Evolutionary conservation across 2,888 invertebrate genomes (phyloP).

Genomic region (Malthinus seriepunctatus): DNA sequence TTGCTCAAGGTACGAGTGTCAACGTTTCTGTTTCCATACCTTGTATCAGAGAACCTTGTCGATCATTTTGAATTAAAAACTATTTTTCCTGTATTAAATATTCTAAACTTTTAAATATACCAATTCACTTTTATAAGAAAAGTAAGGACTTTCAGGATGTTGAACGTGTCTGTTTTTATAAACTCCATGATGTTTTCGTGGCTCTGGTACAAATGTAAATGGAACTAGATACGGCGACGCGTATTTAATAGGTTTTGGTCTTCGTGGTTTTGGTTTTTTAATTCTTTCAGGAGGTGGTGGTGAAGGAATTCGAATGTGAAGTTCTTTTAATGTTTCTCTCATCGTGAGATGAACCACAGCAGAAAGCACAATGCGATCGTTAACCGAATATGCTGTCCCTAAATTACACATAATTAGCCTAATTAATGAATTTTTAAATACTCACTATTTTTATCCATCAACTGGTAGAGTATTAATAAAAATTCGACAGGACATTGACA

Average conservation of each 20-base stretch:
- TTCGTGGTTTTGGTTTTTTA: conserved; percentile 17
- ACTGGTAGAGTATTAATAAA: conserved; percentile 48
- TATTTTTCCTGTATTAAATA: too few species aligned
- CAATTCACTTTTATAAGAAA: conserved; percentile 42
- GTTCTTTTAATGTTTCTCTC: conserved; percentile 46
- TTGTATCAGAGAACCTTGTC: too few species aligned
- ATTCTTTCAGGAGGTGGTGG: conserved; percentile 40
- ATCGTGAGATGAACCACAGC: conserved; percentile 50
- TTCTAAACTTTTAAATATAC: too few species aligned
- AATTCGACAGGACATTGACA: conserved; percentile 49
- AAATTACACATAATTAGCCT: background rate
- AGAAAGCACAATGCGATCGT: conserved; percentile 51
- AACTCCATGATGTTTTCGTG: conserved; percentile 39
- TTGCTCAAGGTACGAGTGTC: too few species aligned
- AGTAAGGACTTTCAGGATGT: conserved; percentile 47
- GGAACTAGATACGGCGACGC: conserved; percentile 48
- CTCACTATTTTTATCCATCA: conserved; percentile 45
- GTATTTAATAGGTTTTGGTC: conserved; percentile 30
- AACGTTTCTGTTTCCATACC: too few species aligned
- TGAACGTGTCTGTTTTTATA: conserved; percentile 44
- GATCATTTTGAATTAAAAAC: too few species aligned
- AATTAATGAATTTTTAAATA: background rate
- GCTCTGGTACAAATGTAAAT: conserved; percentile 33
- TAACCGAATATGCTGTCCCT: conserved; percentile 45
- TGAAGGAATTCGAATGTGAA: conserved; percentile 53